These are phyloP conservation scores for Stenolophus ochropezus DNA, from an alignment of 2,888 invertebrate genomes.

Conservation along the genomic window DNA sequence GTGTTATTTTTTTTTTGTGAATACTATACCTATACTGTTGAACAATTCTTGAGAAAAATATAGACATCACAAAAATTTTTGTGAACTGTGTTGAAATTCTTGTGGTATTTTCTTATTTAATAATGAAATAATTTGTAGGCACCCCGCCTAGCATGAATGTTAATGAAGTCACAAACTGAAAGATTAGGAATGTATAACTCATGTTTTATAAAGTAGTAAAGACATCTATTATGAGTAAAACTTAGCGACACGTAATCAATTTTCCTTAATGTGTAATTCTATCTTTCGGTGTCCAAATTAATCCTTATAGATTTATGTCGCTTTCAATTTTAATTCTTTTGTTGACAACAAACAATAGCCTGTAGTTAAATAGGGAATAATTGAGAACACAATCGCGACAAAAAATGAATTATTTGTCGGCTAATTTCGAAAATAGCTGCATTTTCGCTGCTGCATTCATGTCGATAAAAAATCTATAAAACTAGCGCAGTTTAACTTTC, in stretches of 20 bases:
- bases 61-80: no score
- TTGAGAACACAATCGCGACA: background rate
- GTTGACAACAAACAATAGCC: background rate
- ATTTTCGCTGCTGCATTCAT: background rate
- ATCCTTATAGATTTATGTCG: background rate
- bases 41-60: no score
- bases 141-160: no score
- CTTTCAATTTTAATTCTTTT: background rate
- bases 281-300: background rate
- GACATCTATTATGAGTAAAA: background rate
- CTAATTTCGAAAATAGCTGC: background rate
- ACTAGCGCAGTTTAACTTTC: background rate
- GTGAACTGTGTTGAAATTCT: no score
- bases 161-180: no score
- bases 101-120: no score
- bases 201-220: background rate
- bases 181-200: background rate
- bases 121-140: no score
- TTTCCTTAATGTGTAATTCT: background rate
- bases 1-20: no score
- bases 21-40: no score
- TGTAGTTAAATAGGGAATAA: background rate
- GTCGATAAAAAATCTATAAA: conserved; percentile 9
- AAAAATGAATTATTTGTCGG: background rate
- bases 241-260: background rate